phyloP scores from a whole-genome alignment of 2,113 vertebrate species.

The Ramphastos sulfuratus region DNA sequence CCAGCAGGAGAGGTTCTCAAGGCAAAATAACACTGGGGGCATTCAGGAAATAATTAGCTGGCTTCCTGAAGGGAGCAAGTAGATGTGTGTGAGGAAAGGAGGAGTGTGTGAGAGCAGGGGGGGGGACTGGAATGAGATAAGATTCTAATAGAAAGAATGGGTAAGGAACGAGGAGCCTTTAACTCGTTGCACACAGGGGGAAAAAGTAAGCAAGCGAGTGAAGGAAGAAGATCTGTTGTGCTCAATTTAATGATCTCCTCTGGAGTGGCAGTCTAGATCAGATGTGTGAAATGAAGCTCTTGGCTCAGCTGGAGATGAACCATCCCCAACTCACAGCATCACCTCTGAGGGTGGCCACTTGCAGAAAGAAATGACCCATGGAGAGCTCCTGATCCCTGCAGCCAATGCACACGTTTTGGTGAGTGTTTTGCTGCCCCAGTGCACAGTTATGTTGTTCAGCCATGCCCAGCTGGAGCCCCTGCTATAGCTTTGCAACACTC shows the following conservation, averaged over 20 bases:
- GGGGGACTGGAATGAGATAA: conserved; percentile 10
- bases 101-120: background rate
- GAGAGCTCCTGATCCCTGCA: background rate
- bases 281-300: background rate
- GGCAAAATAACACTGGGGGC: conserved; percentile 52
- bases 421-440: background rate
- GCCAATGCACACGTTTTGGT: fast-evolving
- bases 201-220: background rate
- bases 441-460: background rate
- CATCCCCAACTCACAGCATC: background rate
- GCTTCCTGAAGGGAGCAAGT: conserved; percentile 54
- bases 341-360: background rate
- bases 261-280: background rate
- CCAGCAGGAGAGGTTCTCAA: conserved; percentile 63
- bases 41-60: conserved; percentile 71
- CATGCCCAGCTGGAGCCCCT: background rate
- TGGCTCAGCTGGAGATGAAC: background rate
- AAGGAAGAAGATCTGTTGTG: background rate
- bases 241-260: conserved; percentile 9
- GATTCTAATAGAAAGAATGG: background rate
- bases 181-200: background rate
- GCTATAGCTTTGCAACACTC: background rate
- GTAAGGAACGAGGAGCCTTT: background rate
- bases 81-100: conserved; percentile 23
- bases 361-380: background rate